These are phyloP conservation scores for Clistopyga incitator DNA, from an alignment of 2,888 invertebrate genomes.

Conservation along the genomic window DNA sequence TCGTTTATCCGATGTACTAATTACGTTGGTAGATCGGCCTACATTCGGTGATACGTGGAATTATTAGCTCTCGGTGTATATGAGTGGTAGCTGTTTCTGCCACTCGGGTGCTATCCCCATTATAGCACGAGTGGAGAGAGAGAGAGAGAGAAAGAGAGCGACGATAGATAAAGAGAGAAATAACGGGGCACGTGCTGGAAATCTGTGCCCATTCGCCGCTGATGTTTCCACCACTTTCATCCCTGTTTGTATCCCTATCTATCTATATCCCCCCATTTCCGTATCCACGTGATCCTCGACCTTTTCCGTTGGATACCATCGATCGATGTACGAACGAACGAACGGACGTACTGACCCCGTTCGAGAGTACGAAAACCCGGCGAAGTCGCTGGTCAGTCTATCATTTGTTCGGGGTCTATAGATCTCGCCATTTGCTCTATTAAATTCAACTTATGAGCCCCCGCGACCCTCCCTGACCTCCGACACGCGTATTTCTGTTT, in stretches of 20 bases:
- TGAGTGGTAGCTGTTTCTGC: slow-evolving; percentile 32
- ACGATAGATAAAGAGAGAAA: slow-evolving; percentile 9
- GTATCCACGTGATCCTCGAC: slow-evolving; percentile 46
- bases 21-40: slow-evolving; percentile 3
- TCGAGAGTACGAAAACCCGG: not conserved
- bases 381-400: slow-evolving; percentile 4
- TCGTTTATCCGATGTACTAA: not conserved
- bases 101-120: slow-evolving; percentile 33
- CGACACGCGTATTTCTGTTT: not conserved
- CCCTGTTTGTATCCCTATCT: slow-evolving; percentile 33
- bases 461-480: not conserved
- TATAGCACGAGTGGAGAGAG: slow-evolving; percentile 31
- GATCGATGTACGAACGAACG: slow-evolving; percentile 27
- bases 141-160: not conserved
- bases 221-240: slow-evolving; percentile 17
- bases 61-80: slow-evolving; percentile 42
- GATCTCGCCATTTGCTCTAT: slow-evolving; percentile 13
- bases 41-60: slow-evolving; percentile 49
- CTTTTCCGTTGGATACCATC: slow-evolving; percentile 24
- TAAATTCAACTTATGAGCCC: slow-evolving; percentile 3
- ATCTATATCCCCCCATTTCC: slow-evolving; percentile 24
- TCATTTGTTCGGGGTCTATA: slow-evolving; percentile 19
- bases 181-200: slow-evolving; percentile 30
- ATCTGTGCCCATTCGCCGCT: slow-evolving; percentile 34
- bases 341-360: slow-evolving; percentile 36